phyloP scores from a whole-genome alignment of 1,140 invertebrate genomes.

The Musca vetustissima region DNA sequence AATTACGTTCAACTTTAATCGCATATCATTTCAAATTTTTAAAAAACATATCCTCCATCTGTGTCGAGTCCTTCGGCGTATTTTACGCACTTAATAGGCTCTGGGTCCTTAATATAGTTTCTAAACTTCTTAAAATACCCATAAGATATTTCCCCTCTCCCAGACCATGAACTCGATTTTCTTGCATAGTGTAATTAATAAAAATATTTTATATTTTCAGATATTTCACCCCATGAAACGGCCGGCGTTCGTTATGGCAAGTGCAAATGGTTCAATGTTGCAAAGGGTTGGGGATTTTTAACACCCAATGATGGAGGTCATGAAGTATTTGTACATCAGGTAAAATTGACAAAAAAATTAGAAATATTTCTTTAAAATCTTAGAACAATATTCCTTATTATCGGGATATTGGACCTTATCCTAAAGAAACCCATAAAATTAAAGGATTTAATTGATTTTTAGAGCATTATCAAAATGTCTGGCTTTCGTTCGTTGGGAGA shows the following conservation, averaged over 20 bases:
- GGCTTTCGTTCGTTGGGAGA: slow-evolving; percentile 86
- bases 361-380: background rate
- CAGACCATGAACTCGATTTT: too few species aligned
- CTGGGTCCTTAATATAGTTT: too few species aligned
- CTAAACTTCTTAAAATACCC: too few species aligned
- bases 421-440: background rate
- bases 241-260: slow-evolving; percentile 65
- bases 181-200: too few species aligned
- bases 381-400: too few species aligned
- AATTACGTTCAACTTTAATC: too few species aligned
- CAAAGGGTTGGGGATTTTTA: slow-evolving; percentile 90
- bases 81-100: too few species aligned
- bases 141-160: too few species aligned
- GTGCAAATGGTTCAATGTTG: slow-evolving; percentile 93
- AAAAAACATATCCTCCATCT: too few species aligned
- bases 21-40: too few species aligned
- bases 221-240: background rate
- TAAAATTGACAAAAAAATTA: slow-evolving; percentile 48
- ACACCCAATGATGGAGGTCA: slow-evolving; percentile 83
- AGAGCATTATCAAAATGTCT: slow-evolving; percentile 87
- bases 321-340: slow-evolving; percentile 92
- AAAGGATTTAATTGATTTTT: slow-evolving; percentile 32
- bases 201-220: slow-evolving; percentile 19
- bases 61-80: too few species aligned
- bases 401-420: background rate